Evolutionary conservation across 2,113 vertebrate genomes (phyloP), one percentile per base, ranked within the genome.

Genomic region (Scortum barcoo): DNA sequence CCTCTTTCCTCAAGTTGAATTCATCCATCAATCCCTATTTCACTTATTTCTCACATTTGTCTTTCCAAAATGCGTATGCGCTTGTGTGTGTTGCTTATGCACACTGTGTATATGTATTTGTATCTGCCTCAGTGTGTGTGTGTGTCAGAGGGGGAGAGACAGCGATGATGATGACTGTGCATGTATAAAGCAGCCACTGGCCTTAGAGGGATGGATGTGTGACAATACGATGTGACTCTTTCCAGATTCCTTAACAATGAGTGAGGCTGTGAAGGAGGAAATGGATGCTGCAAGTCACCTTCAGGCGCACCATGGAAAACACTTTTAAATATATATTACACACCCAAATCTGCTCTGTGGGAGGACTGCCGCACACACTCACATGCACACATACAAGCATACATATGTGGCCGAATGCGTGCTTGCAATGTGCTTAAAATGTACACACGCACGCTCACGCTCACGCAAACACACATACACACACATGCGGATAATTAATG

Each of bases 401-500:
- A 26, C 63, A 72, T 77, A 30, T 54, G 53, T 53, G 51, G 20
- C 50, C 54, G 9, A 46, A 70, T 48, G 38, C 65, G 78, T 66
- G 70, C 16, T 6, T 62, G 8, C 58, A n/a, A n/a, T n/a, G 48
- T 51, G 22, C 72, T 30, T 65, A 38, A 66, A 33, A 65, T 54
- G 36, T 48, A 77, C 40, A 46, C 48, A 51, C 11, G 42, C 22
- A 65, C n/a, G 13, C 24, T 9, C 42, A 73, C n/a, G 62, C 36
- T 75, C 61, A 54, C 20, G 66, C 33, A 51, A n/a, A 83, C 44
- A 78, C 20, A 78, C 72, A 71, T 66, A 82, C 62, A 81, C 71
- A 88, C 76, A 83, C 83, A 46, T 78, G 77, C 63, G 84, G 85
- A 93, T 93, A 94, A 95, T 95, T 94, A 95, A 94, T 92, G 90